A percentile compares a stretch with the other conserved stretches of the same genome.
Conservation (phyloP, 2,113 vertebrate genomes). For the Hippocampus comes region DNA sequence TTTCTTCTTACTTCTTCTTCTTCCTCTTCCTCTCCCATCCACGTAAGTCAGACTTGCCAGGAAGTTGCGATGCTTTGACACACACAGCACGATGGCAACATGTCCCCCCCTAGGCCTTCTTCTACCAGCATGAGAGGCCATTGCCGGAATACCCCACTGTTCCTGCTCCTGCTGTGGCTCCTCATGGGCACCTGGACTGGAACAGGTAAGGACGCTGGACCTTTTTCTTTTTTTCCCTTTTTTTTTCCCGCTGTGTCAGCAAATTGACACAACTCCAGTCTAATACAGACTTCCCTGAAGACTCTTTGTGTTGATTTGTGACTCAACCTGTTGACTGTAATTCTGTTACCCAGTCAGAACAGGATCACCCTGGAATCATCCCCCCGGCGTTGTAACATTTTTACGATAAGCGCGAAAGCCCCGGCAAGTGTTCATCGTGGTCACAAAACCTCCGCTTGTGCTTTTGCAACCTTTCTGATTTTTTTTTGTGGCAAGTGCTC, state of each 20-base stretch:
- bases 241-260: not conserved
- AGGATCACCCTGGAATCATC: not conserved
- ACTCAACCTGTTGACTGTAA: not conserved
- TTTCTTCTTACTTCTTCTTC: not conserved
- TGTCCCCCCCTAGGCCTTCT: constrained; percentile 43
- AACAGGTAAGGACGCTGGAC: constrained; percentile 66
- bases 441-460: constrained; percentile 12
- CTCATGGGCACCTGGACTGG: constrained; percentile 8
- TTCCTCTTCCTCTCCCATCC: not conserved
- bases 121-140: constrained; percentile 50
- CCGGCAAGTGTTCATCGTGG: constrained; percentile 21
- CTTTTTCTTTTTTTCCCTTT: not conserved
- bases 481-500: constrained; percentile 12
- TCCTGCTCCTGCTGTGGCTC: constrained; percentile 36
- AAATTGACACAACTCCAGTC: not conserved
- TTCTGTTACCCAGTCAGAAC: not conserved
- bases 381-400: not conserved
- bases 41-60: constrained; percentile 74
- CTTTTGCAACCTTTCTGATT: constrained; percentile 37
- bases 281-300: not conserved
- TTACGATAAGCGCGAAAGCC: not conserved
- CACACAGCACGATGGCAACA: constrained; percentile 64
- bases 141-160: constrained; percentile 49
- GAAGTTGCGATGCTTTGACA: constrained; percentile 76
- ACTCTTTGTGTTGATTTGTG: not conserved